Conservation (phyloP, 2,113 vertebrate genomes). For the Ardeotis arabs region DNA sequence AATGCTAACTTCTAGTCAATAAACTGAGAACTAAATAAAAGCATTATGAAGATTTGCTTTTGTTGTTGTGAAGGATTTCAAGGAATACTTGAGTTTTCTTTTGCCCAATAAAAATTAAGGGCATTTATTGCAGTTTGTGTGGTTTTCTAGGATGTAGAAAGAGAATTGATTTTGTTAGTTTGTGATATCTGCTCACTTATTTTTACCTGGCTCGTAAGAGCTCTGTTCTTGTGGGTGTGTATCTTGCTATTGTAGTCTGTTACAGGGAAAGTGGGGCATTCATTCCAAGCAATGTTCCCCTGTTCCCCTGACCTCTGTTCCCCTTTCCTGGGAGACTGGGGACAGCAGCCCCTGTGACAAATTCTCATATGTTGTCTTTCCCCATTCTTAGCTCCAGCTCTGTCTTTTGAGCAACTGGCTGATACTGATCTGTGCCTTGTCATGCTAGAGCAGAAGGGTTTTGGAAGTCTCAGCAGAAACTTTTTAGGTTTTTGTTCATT, state of each 20-base stretch:
- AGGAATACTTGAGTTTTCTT: not conserved
- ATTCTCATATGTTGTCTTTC: fast-evolving
- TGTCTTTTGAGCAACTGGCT: not conserved
- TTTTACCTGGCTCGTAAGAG: not conserved
- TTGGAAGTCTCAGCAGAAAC: not conserved
- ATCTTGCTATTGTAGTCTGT: not conserved
- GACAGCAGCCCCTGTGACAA: not conserved
- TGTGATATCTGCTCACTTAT: not conserved
- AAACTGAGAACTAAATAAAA: not conserved
- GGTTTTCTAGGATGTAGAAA: not conserved
- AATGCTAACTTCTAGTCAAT: not conserved
- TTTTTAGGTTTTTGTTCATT: not conserved
- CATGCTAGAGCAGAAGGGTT: not conserved
- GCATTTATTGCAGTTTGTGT: not conserved
- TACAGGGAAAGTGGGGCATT: not conserved
- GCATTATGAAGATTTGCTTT: not conserved
- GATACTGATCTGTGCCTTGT: not conserved
- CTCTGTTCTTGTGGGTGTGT: not conserved
- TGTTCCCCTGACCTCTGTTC: not conserved
- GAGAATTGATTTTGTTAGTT: not conserved
- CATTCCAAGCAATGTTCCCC: not conserved
- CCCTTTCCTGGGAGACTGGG: not conserved
- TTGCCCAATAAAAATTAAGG: not conserved
- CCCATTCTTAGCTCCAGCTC: fast-evolving
- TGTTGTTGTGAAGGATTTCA: not conserved